phyloP scores from a whole-genome alignment of 2,888 invertebrate species.

The Helleia helle region DNA sequence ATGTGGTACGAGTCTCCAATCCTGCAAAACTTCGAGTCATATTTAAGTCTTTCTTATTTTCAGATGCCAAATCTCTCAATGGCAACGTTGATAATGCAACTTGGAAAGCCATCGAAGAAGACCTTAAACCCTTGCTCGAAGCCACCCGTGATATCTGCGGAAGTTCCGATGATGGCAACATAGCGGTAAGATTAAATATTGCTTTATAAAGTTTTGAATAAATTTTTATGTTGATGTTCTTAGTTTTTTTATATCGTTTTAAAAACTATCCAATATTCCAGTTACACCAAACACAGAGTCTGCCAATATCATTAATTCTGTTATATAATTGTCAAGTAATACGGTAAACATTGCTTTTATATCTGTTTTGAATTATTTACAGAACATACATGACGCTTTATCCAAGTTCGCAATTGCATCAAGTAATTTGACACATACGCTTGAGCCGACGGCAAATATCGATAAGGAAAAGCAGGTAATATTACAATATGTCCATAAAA shows the following conservation, averaged over 20 bases:
- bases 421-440: neutral
- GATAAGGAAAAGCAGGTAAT: slow-evolving; percentile 6
- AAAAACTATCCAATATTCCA: too few relatives aligned
- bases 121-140: slow-evolving; percentile 16
- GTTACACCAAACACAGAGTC: too few relatives aligned
- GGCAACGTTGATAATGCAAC: slow-evolving; percentile 15
- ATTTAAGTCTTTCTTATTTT: too few relatives aligned
- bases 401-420: slow-evolving; percentile 17
- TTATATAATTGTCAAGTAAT: too few relatives aligned
- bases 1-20: too few relatives aligned
- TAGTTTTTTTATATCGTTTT: too few relatives aligned
- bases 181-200: slow-evolving; percentile 14
- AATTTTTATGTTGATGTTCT: too few relatives aligned
- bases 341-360: too few relatives aligned
- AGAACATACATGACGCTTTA: slow-evolving; percentile 22
- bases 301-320: too few relatives aligned
- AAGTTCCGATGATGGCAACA: slow-evolving; percentile 7
- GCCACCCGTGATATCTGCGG: slow-evolving; percentile 17
- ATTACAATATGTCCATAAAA: too few relatives aligned
- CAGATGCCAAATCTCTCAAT: slow-evolving; percentile 16
- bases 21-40: too few relatives aligned
- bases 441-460: neutral
- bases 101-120: slow-evolving; percentile 13
- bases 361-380: slow-evolving; percentile 9
- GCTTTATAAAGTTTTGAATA: too few relatives aligned